Conservation (phyloP, 2,113 vertebrate genomes). For the Dissostichus mawsoni region DNA sequence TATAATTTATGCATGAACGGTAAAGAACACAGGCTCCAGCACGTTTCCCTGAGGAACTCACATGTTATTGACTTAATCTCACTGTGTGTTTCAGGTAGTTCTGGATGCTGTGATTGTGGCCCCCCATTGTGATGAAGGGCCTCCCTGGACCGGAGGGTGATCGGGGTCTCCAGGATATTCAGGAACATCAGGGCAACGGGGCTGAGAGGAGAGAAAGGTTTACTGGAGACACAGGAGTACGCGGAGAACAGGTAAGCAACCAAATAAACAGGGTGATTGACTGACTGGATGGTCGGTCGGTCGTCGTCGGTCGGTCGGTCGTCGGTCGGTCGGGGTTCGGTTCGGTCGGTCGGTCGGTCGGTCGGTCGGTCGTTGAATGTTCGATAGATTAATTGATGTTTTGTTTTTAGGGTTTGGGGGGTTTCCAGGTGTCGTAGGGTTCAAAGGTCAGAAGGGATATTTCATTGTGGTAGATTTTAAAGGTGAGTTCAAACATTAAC, state of each 20-base stretch:
- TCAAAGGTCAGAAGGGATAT: constrained; percentile 91
- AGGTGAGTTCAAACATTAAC: constrained; percentile 60
- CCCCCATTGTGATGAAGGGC: neutral
- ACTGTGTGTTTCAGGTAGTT: constrained; percentile 59
- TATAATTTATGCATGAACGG: too few relatives aligned
- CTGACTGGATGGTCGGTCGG: too few relatives aligned
- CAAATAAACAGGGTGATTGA: too few relatives aligned
- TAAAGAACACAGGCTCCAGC: neutral
- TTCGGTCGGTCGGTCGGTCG: too few relatives aligned
- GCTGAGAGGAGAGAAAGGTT: constrained; percentile 64
- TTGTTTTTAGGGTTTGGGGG: constrained; percentile 83
- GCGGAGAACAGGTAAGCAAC: constrained; percentile 66
- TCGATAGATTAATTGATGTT: neutral
- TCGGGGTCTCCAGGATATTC: constrained; percentile 26
- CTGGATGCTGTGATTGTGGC: constrained; percentile 70
- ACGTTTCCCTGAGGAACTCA: neutral
- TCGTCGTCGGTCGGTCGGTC: too few relatives aligned
- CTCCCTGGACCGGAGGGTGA: constrained; percentile 38
- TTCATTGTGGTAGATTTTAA: constrained; percentile 53
- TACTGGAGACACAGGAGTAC: constrained; percentile 68
- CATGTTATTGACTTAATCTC: neutral
- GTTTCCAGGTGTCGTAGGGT: constrained; percentile 85
- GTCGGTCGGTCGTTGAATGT: too few relatives aligned
- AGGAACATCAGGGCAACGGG: constrained; percentile 55
- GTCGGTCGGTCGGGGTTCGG: too few relatives aligned